phyloP scores from a whole-genome alignment of 1,140 invertebrate species.

The Drosophila pseudoobscura region DNA sequence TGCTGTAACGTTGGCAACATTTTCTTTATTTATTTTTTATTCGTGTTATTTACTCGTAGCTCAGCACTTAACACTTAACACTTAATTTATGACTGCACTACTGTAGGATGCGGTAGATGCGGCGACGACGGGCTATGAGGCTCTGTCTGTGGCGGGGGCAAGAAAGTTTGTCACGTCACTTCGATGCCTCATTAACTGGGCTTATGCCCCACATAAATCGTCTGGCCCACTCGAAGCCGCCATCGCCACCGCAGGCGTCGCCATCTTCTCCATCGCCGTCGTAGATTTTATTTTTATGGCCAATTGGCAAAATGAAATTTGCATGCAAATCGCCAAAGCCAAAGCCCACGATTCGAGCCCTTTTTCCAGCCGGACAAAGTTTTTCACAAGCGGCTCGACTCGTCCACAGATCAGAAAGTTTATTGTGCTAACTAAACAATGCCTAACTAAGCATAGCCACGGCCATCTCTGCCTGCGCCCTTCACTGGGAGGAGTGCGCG shows the following conservation, averaged over 20 bases:
- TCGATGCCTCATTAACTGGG: constrained; percentile 50
- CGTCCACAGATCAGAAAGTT: constrained; percentile 50
- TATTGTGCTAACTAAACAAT: constrained; percentile 55
- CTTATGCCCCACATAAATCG: constrained; percentile 71
- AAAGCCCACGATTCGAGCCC: constrained; percentile 9
- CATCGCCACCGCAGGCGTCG: not conserved
- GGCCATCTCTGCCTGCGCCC: constrained; percentile 9
- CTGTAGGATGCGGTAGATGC: constrained; percentile 21
- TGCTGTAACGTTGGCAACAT: constrained; percentile 48
- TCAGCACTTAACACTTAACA: constrained; percentile 53
- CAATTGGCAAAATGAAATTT: constrained; percentile 45
- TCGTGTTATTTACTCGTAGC: constrained; percentile 54
- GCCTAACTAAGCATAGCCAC: constrained; percentile 31
- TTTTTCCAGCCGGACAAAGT: not conserved
- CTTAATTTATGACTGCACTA: constrained; percentile 57
- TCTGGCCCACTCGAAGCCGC: constrained; percentile 38
- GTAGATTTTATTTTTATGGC: constrained; percentile 53
- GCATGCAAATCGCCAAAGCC: constrained; percentile 39
- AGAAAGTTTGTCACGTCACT: constrained; percentile 56
- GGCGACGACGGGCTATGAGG: too few species aligned
- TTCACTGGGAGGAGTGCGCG: constrained; percentile 57
- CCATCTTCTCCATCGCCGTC: constrained; percentile 14
- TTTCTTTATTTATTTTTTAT: constrained; percentile 34
- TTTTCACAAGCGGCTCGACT: constrained; percentile 27
- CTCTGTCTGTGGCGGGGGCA: not conserved